Conservation (phyloP, 2,888 invertebrate species). For the Heliconius sara region DNA sequence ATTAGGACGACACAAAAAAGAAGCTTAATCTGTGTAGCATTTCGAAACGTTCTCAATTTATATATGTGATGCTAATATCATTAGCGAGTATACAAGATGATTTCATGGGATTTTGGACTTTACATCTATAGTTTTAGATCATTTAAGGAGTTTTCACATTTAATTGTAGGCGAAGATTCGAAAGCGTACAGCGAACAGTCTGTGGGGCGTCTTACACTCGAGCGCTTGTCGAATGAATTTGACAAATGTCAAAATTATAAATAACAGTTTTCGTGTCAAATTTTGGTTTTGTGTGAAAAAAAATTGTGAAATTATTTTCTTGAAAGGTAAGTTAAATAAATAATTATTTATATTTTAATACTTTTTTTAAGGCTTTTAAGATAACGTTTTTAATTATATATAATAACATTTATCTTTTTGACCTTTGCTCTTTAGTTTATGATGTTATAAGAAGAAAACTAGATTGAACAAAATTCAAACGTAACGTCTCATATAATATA, state of each 20-base stretch:
- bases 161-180: conserved; percentile 62
- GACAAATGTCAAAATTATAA: conserved; percentile 17
- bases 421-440: conserved; percentile 2
- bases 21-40: not conserved
- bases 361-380: not conserved
- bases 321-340: not conserved
- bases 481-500: not conserved
- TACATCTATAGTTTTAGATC: conserved; percentile 47
- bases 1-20: conserved; percentile 3
- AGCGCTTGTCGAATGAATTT: conserved; percentile 52
- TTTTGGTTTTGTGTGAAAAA: conserved; percentile 7
- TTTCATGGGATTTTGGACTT: conserved; percentile 43
- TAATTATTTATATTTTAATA: not conserved
- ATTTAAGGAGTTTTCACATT: conserved; percentile 51
- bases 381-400: not conserved
- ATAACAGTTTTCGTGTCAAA: conserved; percentile 14
- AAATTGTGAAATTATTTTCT: not conserved
- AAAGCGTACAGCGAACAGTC: conserved; percentile 75
- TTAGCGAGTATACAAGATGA: conserved; percentile 2
- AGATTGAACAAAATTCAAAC: conserved; percentile 4
- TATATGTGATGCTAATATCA: conserved; percentile 19
- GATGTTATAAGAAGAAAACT: conserved; percentile 1
- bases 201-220: conserved; percentile 54
- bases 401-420: not conserved
- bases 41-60: conserved; percentile 14